A percentile compares a stretch with the other conserved stretches of the same genome.
Conservation (phyloP, 2,113 vertebrate genomes). For the Emydocephalus ijimae region DNA sequence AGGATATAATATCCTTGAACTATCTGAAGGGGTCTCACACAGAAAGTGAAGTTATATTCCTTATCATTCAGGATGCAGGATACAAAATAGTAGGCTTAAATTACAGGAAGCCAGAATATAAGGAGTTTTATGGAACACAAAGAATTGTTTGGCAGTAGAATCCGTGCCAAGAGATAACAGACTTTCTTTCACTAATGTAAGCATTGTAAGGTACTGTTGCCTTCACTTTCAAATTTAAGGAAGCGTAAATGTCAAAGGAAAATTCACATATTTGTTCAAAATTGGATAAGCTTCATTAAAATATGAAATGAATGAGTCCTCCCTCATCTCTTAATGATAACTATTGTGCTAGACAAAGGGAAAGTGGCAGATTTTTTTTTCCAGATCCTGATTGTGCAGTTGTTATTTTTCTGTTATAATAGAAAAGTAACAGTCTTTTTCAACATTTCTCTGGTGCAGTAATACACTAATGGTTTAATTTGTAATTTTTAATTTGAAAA, state of each 20-base stretch:
- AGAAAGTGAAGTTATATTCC: neutral
- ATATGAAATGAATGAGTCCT: neutral
- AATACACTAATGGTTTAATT: neutral
- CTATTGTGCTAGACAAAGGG: neutral
- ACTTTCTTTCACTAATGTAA: neutral
- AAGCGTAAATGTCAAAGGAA: neutral
- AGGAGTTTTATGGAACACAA: neutral
- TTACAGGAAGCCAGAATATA: neutral
- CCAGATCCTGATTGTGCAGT: neutral
- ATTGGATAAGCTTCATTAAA: neutral
- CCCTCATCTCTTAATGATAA: neutral
- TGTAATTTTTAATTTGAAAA: conserved; percentile 6
- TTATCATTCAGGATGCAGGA: neutral
- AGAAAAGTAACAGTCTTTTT: neutral
- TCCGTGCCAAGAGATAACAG: neutral
- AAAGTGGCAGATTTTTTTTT: conserved; percentile 1
- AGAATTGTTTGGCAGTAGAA: neutral
- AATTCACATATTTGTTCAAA: neutral
- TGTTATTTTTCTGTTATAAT: neutral
- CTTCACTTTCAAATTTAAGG: neutral
- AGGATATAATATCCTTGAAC: neutral
- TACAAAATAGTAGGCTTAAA: neutral
- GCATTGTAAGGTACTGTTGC: neutral
- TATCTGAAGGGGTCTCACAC: neutral
- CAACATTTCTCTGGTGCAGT: neutral